These are phyloP conservation scores for Metellina segmentata DNA, from an alignment of 2,888 invertebrate genomes.

Conservation along the genomic window DNA sequence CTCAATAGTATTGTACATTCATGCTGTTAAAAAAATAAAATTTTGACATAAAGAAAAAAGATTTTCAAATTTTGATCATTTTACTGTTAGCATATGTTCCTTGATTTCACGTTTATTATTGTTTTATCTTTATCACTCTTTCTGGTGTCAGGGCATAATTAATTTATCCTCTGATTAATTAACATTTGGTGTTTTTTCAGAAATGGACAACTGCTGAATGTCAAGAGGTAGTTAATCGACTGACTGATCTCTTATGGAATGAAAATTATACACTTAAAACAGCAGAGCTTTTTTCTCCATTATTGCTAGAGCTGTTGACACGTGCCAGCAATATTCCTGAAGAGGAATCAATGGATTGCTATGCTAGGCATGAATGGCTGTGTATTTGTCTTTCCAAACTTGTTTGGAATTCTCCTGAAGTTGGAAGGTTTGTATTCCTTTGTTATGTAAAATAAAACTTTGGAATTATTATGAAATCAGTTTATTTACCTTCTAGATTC, in stretches of 20 bases:
- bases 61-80: neutral
- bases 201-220: neutral
- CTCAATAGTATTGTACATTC: no score
- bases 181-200: constrained; percentile 24
- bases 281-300: constrained; percentile 61
- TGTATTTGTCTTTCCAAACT: constrained; percentile 64
- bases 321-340: constrained; percentile 2
- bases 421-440: constrained; percentile 30
- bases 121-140: neutral
- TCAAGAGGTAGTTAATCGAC: constrained; percentile 24
- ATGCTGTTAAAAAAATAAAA: no score
- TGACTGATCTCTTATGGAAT: constrained; percentile 28
- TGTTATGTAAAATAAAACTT: no score
- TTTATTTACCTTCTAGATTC: no score
- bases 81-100: neutral
- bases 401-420: constrained; percentile 64
- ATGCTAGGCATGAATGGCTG: constrained; percentile 57
- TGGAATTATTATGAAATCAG: no score
- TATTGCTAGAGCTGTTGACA: constrained; percentile 56
- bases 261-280: constrained; percentile 48
- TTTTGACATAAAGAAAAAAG: no score
- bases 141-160: neutral
- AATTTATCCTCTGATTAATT: neutral
- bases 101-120: neutral
- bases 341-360: constrained; percentile 3